phyloP scores from a whole-genome alignment of 2,888 invertebrate species.

The Cheilosia impressa region DNA sequence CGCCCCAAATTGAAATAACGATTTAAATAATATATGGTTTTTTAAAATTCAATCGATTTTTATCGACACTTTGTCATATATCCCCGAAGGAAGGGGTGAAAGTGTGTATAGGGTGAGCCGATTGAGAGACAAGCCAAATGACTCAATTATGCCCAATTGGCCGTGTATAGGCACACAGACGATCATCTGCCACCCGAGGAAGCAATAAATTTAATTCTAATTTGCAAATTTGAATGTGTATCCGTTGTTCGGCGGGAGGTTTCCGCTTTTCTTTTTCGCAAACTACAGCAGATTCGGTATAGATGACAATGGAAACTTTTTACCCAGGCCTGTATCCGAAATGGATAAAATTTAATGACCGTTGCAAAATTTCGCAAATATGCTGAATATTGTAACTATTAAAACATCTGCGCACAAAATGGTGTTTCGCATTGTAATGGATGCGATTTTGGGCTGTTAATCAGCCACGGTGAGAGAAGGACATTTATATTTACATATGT shows the following conservation, averaged over 20 bases:
- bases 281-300: slow-evolving; percentile 8
- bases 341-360: slow-evolving; percentile 69
- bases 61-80: slow-evolving; percentile 18
- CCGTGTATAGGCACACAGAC: not conserved
- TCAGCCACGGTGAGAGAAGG: not conserved
- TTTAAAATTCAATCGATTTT: slow-evolving; percentile 41
- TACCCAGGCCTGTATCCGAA: slow-evolving; percentile 46
- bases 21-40: slow-evolving; percentile 68
- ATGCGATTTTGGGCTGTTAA: not conserved
- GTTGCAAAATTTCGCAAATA: slow-evolving; percentile 65
- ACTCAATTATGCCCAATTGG: slow-evolving; percentile 62
- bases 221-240: slow-evolving; percentile 63
- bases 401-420: slow-evolving; percentile 44
- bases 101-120: not conserved
- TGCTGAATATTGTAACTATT: slow-evolving; percentile 32
- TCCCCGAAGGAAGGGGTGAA: slow-evolving; percentile 41
- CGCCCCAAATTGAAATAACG: slow-evolving; percentile 66
- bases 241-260: not conserved
- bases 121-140: slow-evolving; percentile 49
- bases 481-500: not conserved
- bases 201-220: slow-evolving; percentile 67
- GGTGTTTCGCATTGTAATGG: slow-evolving; percentile 9
- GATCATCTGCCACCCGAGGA: slow-evolving; percentile 67
- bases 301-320: slow-evolving; percentile 38
- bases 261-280: slow-evolving; percentile 24